phyloP scores from a whole-genome alignment of 2,888 invertebrate genomes.

The Pediacus dermestoides region DNA sequence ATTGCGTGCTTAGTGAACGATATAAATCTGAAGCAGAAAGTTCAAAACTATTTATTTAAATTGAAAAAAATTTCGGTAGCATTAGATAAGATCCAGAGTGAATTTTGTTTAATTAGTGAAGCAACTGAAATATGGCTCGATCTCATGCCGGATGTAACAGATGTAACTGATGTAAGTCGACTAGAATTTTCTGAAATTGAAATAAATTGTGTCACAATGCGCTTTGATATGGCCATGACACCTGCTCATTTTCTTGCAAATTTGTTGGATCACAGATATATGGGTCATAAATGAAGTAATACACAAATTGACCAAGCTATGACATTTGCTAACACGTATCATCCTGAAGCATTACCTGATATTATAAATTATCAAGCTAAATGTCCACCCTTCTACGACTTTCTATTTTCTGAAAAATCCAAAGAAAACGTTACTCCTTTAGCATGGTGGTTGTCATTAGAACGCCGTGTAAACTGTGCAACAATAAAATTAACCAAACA shows the following conservation, averaged over 20 bases:
- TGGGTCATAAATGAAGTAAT: not conserved
- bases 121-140: constrained; percentile 16
- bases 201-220: constrained; percentile 9
- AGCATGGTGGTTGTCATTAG: constrained; percentile 1
- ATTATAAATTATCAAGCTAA: not conserved
- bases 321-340: not conserved
- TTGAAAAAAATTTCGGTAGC: constrained; percentile 19
- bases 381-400: not conserved
- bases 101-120: constrained; percentile 15
- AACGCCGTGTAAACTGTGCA: not conserved
- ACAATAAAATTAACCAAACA: not conserved
- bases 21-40: constrained; percentile 15
- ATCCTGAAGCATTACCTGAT: not conserved
- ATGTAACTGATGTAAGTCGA: constrained; percentile 11
- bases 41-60: constrained; percentile 12
- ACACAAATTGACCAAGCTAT: not conserved
- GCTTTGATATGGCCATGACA: constrained; percentile 13
- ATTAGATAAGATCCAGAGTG: constrained; percentile 11
- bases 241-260: constrained; percentile 13
- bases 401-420: not conserved
- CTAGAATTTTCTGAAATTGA: constrained; percentile 8
- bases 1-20: constrained; percentile 12
- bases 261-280: constrained; percentile 8
- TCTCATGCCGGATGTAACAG: constrained; percentile 12
- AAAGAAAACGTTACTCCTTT: not conserved